Conservation (phyloP, 2,888 invertebrate species). For the Netelia melanura region DNA sequence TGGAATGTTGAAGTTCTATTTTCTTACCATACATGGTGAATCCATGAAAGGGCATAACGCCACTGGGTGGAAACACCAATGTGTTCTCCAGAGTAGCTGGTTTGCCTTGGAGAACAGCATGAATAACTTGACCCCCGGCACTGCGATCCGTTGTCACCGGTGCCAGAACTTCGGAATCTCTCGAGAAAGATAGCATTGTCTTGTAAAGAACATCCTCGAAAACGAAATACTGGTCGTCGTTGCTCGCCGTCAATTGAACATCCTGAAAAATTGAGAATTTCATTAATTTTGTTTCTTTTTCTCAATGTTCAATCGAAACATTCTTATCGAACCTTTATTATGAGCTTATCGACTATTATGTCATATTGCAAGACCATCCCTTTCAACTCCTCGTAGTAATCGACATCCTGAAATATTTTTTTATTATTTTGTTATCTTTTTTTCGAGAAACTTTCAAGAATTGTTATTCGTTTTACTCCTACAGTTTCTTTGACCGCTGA, state of each 20-base stretch:
- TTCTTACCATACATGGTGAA: conserved; percentile 97
- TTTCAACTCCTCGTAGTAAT: conserved; percentile 93
- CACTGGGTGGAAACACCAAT: conserved; percentile 95
- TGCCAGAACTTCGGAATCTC: conserved; percentile 93
- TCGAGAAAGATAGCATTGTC: conserved; percentile 95
- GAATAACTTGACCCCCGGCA: conserved; percentile 88
- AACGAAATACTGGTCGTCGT: conserved; percentile 99
- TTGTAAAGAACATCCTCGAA: conserved; percentile 98
- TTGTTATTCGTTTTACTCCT: conserved; percentile 61
- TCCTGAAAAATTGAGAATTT: conserved; percentile 86
- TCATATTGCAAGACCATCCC: conserved; percentile 94
- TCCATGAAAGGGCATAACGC: conserved; percentile 98
- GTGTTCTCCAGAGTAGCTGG: conserved; percentile 89
- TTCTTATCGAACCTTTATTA: conserved; percentile 90
- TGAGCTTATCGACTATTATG: conserved; percentile 96
- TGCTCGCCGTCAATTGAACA: conserved; percentile 97
- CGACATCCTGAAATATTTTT: conserved; percentile 87
- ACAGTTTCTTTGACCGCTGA: conserved; percentile 90
- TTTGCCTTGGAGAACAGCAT: conserved; percentile 91
- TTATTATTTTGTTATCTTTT: conserved; percentile 67
- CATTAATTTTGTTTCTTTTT: background rate
- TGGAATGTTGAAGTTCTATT: background rate
- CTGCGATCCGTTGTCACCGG: conserved; percentile 88
- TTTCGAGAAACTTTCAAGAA: conserved; percentile 8
- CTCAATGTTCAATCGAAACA: background rate